Evolutionary conservation across 2,888 invertebrate genomes (phyloP).

Genomic region (Resseliella maxima): DNA sequence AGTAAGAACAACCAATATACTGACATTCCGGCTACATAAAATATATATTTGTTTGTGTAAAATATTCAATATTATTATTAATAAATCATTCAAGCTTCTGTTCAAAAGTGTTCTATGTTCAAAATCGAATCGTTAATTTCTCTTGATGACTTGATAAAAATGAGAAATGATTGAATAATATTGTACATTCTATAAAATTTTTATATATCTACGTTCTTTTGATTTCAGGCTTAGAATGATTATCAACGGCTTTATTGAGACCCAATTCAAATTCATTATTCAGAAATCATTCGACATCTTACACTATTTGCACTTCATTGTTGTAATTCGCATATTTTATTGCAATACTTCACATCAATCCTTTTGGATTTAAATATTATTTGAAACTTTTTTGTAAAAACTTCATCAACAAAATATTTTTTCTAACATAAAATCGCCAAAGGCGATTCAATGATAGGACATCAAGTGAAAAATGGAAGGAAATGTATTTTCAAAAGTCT

Average conservation of each 20-base stretch:
- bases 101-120: not conserved
- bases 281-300: not conserved
- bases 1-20: too few species aligned
- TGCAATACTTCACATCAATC: not conserved
- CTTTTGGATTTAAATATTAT: not conserved
- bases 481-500: not conserved
- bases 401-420: not conserved
- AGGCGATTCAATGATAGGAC: not conserved
- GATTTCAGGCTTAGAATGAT: not conserved
- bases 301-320: not conserved
- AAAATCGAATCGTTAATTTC: not conserved
- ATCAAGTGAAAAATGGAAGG: not conserved
- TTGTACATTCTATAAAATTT: not conserved
- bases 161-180: not conserved
- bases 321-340: not conserved
- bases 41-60: not conserved
- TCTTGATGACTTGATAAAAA: not conserved
- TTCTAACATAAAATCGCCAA: not conserved
- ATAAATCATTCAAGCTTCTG: not conserved
- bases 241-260: not conserved
- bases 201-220: not conserved
- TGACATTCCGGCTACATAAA: too few species aligned
- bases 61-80: not conserved
- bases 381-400: not conserved
- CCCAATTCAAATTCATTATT: not conserved